Conservation (phyloP, 2,888 invertebrate genomes). For the Julus scanicus region DNA sequence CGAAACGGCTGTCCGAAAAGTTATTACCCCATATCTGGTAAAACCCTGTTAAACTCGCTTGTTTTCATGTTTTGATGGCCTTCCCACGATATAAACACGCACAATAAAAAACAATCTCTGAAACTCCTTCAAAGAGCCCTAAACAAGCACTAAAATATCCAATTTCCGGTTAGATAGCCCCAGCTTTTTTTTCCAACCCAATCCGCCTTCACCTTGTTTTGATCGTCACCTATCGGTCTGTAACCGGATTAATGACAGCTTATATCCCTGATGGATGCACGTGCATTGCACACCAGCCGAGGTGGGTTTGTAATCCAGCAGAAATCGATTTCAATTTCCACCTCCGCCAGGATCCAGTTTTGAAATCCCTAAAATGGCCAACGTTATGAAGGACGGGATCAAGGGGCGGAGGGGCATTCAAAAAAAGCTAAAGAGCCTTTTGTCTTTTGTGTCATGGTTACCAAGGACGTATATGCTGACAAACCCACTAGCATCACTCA, state of each 20-base stretch:
- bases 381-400: slow-evolving; percentile 33
- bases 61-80: not conserved
- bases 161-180: slow-evolving; percentile 6
- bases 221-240: slow-evolving; percentile 26
- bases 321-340: slow-evolving; percentile 33
- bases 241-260: not conserved
- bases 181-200: not conserved
- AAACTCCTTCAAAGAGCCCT: not conserved
- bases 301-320: not conserved
- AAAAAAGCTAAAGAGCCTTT: no score
- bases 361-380: not conserved
- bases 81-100: slow-evolving; percentile 21
- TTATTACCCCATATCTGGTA: slow-evolving; percentile 3
- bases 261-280: not conserved
- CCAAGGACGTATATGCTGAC: no score
- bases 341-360: slow-evolving; percentile 25
- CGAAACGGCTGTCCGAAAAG: not conserved
- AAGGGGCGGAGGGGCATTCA: not conserved
- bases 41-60: not conserved
- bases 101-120: slow-evolving; percentile 26
- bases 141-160: slow-evolving; percentile 33
- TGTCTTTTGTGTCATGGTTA: no score
- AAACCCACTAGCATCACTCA: not conserved
- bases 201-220: not conserved
- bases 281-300: not conserved